Base-by-base conservation (phyloP, 2,888 invertebrate genomes). In the Aleiodes testaceus region DNA sequence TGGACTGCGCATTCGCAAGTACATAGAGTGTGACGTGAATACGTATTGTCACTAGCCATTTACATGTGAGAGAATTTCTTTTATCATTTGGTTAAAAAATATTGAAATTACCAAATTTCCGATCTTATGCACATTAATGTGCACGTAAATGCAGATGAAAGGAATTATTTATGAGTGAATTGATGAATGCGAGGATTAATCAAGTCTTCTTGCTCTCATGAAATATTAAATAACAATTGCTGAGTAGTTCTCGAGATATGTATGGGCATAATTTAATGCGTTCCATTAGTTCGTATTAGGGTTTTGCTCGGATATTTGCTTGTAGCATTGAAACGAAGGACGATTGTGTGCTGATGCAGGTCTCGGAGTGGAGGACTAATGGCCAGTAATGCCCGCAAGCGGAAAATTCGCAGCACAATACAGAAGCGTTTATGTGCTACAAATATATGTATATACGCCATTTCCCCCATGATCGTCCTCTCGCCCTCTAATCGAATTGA, bases 231-330 rank as follows among this genome's bases (percentile, higher is more conserved):
- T 30, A 55, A 16, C 30, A 55, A 55, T 55, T 55, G 55, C 55
- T 55, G 55, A 55, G 55, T 61, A 44, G 61, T 61, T 18, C n/a
- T 61, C 2, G 42, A 69, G 55, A 70, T 66, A 80, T 79, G 78
- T 67, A 71, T 44, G 59, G 74, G 77, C 79, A 79, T 82, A 82
- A 82, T 81, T 81, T 80, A 81, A 82, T 82, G 77, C 80, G 76
- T 81, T 76, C 79, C 81, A 81, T 82, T 81, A 82, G 79, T 42
- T 67, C 47, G 67, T 59, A 68, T 69, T 71, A 74, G 26, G 66
- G 49, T n/a, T 7, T 30, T 52, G 30, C 49, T 45, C 16, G 47
- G 14, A 36, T 59, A 59, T 59, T 59, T 59, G 59, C 59, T 59
- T 59, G 42, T 59, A 59, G 42, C 59, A 18, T 36, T 59, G 36